These are phyloP conservation scores for Pipra filicauda DNA, from an alignment of 2,113 vertebrate species.

Conservation along the genomic window DNA sequence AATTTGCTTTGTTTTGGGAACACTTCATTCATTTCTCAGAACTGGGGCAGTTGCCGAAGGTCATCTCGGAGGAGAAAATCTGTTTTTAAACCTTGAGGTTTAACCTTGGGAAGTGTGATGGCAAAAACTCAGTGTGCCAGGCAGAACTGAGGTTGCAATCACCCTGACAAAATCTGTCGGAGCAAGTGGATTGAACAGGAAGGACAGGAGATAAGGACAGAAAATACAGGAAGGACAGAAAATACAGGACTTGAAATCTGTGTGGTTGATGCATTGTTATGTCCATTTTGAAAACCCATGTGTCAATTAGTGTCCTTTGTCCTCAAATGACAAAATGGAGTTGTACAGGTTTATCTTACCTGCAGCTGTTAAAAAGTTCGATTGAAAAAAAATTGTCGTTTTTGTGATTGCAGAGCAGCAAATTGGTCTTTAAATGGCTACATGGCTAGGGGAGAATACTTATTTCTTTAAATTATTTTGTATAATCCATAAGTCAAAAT, in stretches of 20 bases:
- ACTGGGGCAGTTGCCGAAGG: neutral
- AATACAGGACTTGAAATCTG: neutral
- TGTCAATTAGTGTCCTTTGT: neutral
- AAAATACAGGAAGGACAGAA: neutral
- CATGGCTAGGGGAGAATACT: rapidly evolving
- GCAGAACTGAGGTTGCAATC: neutral
- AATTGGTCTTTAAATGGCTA: neutral
- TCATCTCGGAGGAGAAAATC: neutral
- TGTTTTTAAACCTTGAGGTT: conserved; percentile 27
- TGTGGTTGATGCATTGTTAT: neutral
- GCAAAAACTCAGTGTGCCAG: neutral
- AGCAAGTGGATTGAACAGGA: neutral
- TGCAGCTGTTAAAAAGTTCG: neutral
- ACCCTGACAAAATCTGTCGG: neutral
- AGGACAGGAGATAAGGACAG: neutral
- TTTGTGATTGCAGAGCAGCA: neutral
- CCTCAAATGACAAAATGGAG: neutral
- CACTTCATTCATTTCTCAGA: conserved; percentile 42
- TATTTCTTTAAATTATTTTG: neutral
- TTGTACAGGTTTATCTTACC: neutral
- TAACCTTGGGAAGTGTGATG: conserved; percentile 11
- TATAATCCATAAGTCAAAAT: neutral
- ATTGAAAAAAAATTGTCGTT: neutral
- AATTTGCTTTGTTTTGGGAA: conserved; percentile 48
- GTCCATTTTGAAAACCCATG: neutral